These are phyloP conservation scores for Rhea americana DNA, from an alignment of 2,113 vertebrate species.

Conservation along the genomic window DNA sequence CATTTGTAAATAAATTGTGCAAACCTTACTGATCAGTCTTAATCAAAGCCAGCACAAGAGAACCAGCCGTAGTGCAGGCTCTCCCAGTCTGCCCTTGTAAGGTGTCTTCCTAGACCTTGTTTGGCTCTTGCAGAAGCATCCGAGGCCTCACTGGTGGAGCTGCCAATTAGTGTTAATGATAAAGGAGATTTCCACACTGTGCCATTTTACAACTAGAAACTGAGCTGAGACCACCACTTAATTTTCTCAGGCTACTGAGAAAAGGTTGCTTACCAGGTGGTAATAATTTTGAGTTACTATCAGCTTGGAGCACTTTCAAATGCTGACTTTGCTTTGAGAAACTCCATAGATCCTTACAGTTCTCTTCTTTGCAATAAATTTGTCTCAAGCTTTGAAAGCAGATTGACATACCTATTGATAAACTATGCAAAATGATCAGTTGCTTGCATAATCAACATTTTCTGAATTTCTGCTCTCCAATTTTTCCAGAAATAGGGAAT, in stretches of 20 bases:
- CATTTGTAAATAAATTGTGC: not conserved
- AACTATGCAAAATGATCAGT: not conserved
- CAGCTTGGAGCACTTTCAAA: not conserved
- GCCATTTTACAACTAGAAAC: not conserved
- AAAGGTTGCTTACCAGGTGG: not conserved
- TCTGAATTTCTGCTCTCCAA: not conserved
- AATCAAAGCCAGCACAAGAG: fast-evolving
- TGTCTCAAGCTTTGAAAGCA: not conserved
- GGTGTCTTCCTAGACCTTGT: not conserved
- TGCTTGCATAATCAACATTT: not conserved
- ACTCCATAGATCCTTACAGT: not conserved
- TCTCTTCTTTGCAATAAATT: not conserved
- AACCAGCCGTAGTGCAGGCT: not conserved
- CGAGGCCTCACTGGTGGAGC: not conserved
- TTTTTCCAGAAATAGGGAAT: not conserved
- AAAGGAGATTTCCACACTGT: not conserved
- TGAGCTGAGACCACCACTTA: not conserved
- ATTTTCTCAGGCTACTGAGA: not conserved
- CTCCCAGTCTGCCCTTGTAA: not conserved
- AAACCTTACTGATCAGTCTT: not conserved
- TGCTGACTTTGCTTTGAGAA: not conserved
- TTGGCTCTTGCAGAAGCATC: not conserved
- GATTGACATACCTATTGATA: not conserved
- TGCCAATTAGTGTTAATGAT: not conserved
- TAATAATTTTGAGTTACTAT: not conserved